Base-by-base conservation (phyloP, 2,113 vertebrate genomes). In the Microcebus lehilahytsara region DNA sequence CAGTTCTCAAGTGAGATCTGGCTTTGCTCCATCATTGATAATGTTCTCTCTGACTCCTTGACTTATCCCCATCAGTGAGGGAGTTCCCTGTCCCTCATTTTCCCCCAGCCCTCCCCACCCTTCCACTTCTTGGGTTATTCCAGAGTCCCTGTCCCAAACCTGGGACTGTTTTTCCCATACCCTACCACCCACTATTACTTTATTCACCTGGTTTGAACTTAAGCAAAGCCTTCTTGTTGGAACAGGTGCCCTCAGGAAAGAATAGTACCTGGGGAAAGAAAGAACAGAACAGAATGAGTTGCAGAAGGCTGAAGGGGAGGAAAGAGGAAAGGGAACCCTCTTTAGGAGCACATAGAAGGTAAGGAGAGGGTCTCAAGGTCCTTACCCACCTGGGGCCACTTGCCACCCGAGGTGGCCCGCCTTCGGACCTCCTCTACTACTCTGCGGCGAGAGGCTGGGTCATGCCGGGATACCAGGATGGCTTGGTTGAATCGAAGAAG, bases 221-320 rank as follows among this genome's bases (percentile, higher is more conserved):
- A 95, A 99, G 98, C 88, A 99, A 98, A 78, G 98, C 98, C 60
- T 91, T 97, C 90, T 99, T 99, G 51, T 99, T 99, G 6, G 99
- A 99, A 4, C 99, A 99, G 81, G 99, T 99, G 80, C 99, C 99
- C 91, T 99, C 99, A 0, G 99, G 99, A 96, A 99, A 99, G 97
- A 99, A 99, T 27, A 99, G 98, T 98, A 99, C 99, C 99, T 99
- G 95, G 34, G 27, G 32, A 60, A 9, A 58, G 32, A 60, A 40
- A 69, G 49, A 77, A 71, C 74, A 62, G 78, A 27, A 7, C 53
- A 37, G 77, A 53, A 85, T 79, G 79, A 96, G 60, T 46, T 6
- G 34, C 32, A 46, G 34, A 62, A 20, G 32, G 53, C 20, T 49
- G 79, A 62, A 72, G 30, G 30, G 17, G 34, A 79, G 23, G 19